Percentiles rank a stretch among this genome's conserved stretches.
phyloP scores from a whole-genome alignment of 2,888 invertebrate species.

The Lithophane semibrunnea region DNA sequence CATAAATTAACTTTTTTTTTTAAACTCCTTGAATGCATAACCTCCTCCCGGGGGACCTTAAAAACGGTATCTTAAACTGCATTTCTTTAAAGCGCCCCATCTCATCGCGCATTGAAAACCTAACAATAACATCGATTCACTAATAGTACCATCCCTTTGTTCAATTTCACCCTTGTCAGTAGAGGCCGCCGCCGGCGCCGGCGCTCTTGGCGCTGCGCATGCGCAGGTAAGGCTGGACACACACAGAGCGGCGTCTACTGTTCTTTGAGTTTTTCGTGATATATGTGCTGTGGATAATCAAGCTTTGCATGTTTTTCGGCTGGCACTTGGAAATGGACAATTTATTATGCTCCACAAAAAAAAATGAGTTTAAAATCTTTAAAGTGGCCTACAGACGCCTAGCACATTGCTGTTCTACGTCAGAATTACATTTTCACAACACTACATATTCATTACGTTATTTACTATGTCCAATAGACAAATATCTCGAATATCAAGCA shows the following conservation, averaged over 20 bases:
- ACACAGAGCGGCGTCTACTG: constrained; percentile 47
- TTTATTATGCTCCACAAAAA: constrained; percentile 4
- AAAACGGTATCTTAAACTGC: not conserved
- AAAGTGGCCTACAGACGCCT: too few relatives aligned
- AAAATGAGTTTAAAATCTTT: not conserved
- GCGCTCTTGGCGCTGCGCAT: constrained; percentile 75
- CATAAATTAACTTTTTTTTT: too few relatives aligned
- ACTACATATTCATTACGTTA: not conserved
- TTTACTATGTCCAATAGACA: not conserved
- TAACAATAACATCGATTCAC: constrained; percentile 37
- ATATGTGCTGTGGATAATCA: constrained; percentile 15
- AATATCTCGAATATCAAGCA: not conserved
- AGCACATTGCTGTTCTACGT: not conserved
- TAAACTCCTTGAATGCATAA: too few relatives aligned
- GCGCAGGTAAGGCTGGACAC: constrained; percentile 65
- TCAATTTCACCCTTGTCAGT: constrained; percentile 68
- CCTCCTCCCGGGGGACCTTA: not conserved
- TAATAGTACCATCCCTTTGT: constrained; percentile 68
- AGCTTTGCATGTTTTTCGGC: not conserved
- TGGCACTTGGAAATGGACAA: not conserved
- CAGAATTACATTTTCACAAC: not conserved
- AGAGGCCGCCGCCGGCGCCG: constrained; percentile 74
- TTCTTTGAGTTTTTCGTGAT: constrained; percentile 27
- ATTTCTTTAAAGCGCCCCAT: not conserved
- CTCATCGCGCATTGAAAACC: constrained; percentile 23